Evolutionary conservation across 2,113 vertebrate genomes (phyloP), one percentile per base, ranked within the genome.

Genomic region (Clarias magur): DNA sequence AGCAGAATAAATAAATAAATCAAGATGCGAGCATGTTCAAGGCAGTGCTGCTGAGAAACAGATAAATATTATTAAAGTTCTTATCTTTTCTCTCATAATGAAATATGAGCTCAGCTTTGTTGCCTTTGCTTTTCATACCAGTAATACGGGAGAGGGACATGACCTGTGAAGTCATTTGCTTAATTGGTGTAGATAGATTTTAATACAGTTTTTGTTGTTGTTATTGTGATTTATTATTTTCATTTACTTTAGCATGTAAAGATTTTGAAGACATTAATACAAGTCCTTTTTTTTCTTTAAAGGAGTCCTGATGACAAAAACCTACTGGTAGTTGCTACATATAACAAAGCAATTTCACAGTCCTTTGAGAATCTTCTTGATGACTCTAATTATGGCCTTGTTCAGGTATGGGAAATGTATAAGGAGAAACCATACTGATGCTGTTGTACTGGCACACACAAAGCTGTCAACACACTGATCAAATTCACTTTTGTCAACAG

Each of bases 361-460:
- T 99, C 98, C 89, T 99, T 99, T 91, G 98, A 99, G 96, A 99
- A 99, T 93, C 97, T 99, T 80, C 94, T 98, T 89, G 98, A 99
- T 84, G 98, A 99, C 90, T 93, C 97, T 90, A 96, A 95, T 68
- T 97, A 96, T 89, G 96, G 96, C 84, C 93, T 98, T 70, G 92
- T 98, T 75, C 95, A 98, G 85, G 98, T 98, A 95, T 89, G 96
- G 94, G 15, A 7, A 27, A 59, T 21, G 4, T 80, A 48, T 57
- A 48, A 25, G n/a, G 67, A 13, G 48, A 56, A 38, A 48, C 9
- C 4, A 38, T 59, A 15, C 17, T n/a, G 1, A 81, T 42, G 4
- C 2, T 30, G 1, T 42, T 76, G 34, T 76, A 75, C 0, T 83
- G 27, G 15, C 9, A 2, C 42, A 70, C 23, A 25, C 25, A 80